Conservation (phyloP, 2,113 vertebrate species). For the Ophiodon elongatus region DNA sequence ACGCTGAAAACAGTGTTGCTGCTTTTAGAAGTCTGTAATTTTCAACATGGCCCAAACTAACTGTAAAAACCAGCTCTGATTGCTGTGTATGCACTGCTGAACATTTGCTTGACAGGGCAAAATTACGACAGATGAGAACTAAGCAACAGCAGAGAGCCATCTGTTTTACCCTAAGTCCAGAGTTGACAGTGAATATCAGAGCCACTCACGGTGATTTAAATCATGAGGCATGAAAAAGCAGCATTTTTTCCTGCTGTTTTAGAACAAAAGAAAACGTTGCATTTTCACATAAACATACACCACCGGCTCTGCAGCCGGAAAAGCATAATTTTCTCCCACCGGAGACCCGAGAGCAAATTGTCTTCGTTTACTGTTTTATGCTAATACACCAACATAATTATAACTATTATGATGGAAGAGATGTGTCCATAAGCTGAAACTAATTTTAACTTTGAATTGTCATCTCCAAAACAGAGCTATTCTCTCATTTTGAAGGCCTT, state of each 20-base stretch:
- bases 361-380: conserved; percentile 56
- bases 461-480: conserved; percentile 61
- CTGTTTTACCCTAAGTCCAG: conserved; percentile 40
- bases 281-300: conserved; percentile 12
- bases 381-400: conserved; percentile 57
- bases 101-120: conserved; percentile 54
- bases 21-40: conserved; percentile 41
- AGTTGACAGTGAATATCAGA: conserved; percentile 38
- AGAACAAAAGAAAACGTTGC: conserved; percentile 22
- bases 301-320: background rate
- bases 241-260: conserved; percentile 8
- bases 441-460: conserved; percentile 66
- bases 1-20: conserved; percentile 24
- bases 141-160: conserved; percentile 49
- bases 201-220: conserved; percentile 3
- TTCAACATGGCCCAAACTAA: conserved; percentile 31
- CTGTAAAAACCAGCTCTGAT: conserved; percentile 56
- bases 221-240: background rate
- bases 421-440: conserved; percentile 43
- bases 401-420: conserved; percentile 45
- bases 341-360: conserved; percentile 43
- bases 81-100: conserved; percentile 36
- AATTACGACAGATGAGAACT: conserved; percentile 40
- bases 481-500: conserved; percentile 65
- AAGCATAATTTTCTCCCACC: background rate